A percentile compares a stretch with the other conserved stretches of the same genome.
phyloP scores from a whole-genome alignment of 1,140 invertebrate species.

The Bombus vancouverensis region DNA sequence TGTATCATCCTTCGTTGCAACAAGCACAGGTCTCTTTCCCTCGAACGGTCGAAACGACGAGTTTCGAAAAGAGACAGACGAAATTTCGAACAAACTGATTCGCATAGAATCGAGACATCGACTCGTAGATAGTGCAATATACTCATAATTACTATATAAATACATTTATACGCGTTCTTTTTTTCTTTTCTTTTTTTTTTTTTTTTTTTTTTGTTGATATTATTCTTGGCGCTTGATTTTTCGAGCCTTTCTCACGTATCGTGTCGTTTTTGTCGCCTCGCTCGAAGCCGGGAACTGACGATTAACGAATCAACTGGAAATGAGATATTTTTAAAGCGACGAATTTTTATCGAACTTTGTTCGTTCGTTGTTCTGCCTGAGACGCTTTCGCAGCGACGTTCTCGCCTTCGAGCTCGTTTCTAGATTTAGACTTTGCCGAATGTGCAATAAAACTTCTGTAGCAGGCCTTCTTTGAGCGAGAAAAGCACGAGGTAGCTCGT shows the following conservation, averaged over 20 bases:
- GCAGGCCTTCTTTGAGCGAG: constrained; percentile 15
- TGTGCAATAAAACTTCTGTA: constrained; percentile 72
- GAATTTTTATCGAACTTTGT: neutral
- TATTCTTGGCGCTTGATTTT: constrained; percentile 15
- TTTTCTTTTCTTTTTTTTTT: neutral
- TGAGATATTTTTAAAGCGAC: neutral
- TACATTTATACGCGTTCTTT: neutral
- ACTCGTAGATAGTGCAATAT: constrained; percentile 63
- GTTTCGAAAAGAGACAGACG: neutral
- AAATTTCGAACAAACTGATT: neutral
- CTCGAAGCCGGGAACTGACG: neutral
- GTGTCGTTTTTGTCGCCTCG: neutral
- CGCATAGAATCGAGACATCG: neutral
- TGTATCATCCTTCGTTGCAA: constrained; percentile 75
- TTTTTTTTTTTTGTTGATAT: neutral
- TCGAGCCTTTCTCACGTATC: constrained; percentile 11
- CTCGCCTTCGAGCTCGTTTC: constrained; percentile 49
- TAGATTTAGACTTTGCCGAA: constrained; percentile 61
- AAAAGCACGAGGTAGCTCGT: constrained; percentile 39
- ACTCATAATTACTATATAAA: constrained; percentile 25
- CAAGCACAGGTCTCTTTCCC: constrained; percentile 76
- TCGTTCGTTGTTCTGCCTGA: neutral
- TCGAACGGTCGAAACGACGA: constrained; percentile 14
- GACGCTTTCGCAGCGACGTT: neutral
- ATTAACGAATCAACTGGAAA: neutral